These are phyloP conservation scores for Anser brachyrhynchus DNA, from an alignment of 2,113 vertebrate species.

Conservation along the genomic window DNA sequence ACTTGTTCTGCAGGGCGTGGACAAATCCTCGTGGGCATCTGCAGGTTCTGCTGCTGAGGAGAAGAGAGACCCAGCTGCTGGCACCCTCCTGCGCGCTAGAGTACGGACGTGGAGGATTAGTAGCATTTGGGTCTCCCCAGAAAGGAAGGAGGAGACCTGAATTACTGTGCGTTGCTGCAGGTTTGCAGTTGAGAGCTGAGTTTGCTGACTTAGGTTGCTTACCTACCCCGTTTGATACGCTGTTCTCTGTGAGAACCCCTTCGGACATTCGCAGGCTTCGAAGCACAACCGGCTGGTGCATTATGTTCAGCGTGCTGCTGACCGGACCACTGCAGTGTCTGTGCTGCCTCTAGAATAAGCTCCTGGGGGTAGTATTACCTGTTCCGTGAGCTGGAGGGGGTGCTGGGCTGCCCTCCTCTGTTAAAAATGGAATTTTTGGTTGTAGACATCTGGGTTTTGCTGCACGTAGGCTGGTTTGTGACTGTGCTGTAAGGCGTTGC, in stretches of 20 bases:
- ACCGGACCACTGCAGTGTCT: neutral
- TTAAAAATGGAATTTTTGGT: neutral
- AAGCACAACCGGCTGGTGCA: neutral
- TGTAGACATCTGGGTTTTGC: neutral
- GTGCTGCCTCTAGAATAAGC: neutral
- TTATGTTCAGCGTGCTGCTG: neutral
- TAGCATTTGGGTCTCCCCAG: neutral
- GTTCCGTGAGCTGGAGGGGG: neutral
- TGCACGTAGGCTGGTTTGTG: neutral
- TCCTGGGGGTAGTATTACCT: neutral
- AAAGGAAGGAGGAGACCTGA: neutral
- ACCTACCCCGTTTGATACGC: neutral
- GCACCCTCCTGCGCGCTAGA: neutral
- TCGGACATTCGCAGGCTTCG: conserved; percentile 10
- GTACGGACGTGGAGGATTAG: accelerated
- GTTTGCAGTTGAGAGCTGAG: neutral
- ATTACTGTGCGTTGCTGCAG: neutral
- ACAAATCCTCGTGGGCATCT: neutral
- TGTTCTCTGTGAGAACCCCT: conserved; percentile 65
- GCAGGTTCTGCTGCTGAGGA: neutral
- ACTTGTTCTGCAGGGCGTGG: neutral
- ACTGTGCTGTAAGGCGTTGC: neutral
- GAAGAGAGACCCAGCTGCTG: neutral
- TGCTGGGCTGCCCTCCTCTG: neutral
- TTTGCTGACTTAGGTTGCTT: neutral